Base-by-base conservation (phyloP, 2,888 invertebrate species). In the Yponomeuta malinellus region DNA sequence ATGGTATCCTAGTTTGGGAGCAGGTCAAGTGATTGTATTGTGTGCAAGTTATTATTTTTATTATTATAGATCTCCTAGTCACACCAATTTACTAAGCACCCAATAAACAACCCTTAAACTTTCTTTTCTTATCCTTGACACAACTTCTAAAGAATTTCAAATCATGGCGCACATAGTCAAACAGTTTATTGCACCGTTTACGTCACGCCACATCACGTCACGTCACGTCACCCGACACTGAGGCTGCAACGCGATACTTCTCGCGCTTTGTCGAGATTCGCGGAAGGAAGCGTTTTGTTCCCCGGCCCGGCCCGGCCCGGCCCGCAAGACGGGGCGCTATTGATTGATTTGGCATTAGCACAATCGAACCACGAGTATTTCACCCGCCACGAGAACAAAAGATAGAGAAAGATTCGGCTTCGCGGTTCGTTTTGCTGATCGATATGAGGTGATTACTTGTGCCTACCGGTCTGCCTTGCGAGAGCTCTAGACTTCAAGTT, bases 211-310 rank as follows among this genome's bases (percentile, higher is more conserved):
- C 63, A n/a, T 52, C 52, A 63, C 68, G 68, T 72, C 69, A 69
- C 68, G 29, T 10, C 29, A 48, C 78, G 87, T 87, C 83, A 86
- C 86, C 83, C 79, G 81, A 77, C 75, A 74, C 72, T 10, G 9
- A 71, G 73, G 52, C 12, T 59, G 85, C 82, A 85, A 89, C 78
- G 71, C 77, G 86, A 90, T 87, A 87, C 81, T 86, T 86, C 84
- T 76, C 80, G 76, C 80, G 81, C 79, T 79, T 76, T 75, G 73
- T 71, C 15, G 75, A 74, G 76, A 71, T 87, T 89, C 88, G 83
- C 84, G 89, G 89, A 89, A 90, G 88, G 87, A 88, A 89, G 81
- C 81, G 33, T 67, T 72, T 71, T 73, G 71, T 72, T 59, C 70
- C 73, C 72, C 48, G 43, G 43, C 43, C 43, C 5, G 33, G 43